These are phyloP conservation scores for Sminthurinus aureus DNA, from an alignment of 2,888 invertebrate species.

Conservation along the genomic window DNA sequence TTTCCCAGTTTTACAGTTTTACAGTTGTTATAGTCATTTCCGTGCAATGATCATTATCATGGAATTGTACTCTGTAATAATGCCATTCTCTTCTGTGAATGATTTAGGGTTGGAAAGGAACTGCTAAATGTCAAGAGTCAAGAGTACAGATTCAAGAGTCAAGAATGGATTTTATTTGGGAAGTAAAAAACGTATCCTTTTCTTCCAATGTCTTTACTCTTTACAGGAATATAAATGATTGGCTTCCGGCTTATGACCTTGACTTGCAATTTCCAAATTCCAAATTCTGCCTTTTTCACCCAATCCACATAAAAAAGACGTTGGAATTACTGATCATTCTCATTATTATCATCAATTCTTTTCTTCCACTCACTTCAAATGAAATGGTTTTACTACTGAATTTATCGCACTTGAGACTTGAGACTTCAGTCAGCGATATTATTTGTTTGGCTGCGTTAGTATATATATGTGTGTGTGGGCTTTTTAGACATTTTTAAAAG, in stretches of 20 bases:
- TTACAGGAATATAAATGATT: background rate
- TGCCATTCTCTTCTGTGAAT: conserved; percentile 17
- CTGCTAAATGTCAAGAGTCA: conserved; percentile 16
- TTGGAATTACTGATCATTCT: background rate
- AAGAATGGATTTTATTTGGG: background rate
- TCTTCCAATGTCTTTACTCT: background rate
- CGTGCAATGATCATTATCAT: conserved; percentile 28
- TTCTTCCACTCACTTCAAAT: background rate
- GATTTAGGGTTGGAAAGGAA: conserved; percentile 10
- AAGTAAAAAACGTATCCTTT: background rate
- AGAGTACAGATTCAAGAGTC: background rate
- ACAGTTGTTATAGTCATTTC: background rate
- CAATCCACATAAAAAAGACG: background rate
- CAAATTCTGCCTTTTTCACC: background rate
- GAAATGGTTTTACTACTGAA: background rate
- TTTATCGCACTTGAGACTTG: conserved; percentile 3
- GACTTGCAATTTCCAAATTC: no score
- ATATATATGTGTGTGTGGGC: no score
- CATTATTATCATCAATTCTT: background rate
- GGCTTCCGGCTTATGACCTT: no score
- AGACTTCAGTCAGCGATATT: background rate
- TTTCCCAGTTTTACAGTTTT: background rate
- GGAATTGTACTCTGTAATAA: background rate
- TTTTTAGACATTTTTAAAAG: no score
- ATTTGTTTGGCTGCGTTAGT: no score